These are phyloP conservation scores for Liposcelis brunnea DNA, from an alignment of 2,888 invertebrate species.

Conservation along the genomic window DNA sequence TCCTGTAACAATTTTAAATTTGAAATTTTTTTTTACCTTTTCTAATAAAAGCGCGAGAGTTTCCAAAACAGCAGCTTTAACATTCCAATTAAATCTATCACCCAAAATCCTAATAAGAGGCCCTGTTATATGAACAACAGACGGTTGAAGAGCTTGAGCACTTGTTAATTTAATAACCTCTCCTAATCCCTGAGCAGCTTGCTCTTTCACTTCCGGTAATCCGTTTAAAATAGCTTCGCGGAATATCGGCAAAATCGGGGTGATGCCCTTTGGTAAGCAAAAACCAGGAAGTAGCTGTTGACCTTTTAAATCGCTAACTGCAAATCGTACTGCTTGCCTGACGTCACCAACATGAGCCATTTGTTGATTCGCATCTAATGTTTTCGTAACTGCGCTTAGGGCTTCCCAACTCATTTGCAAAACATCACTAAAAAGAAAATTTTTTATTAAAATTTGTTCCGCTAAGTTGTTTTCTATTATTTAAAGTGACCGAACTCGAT, in stretches of 20 bases:
- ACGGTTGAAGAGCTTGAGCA: slow-evolving; percentile 76
- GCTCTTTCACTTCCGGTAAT: slow-evolving; percentile 86
- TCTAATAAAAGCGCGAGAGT: slow-evolving; percentile 79
- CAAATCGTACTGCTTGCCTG: slow-evolving; percentile 81
- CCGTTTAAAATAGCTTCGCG: slow-evolving; percentile 93
- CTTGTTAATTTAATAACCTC: slow-evolving; percentile 64
- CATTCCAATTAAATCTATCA: slow-evolving; percentile 81
- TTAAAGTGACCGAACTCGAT: no score
- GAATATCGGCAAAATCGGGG: slow-evolving; percentile 86
- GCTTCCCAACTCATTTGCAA: slow-evolving; percentile 83
- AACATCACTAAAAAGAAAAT: slow-evolving; percentile 37
- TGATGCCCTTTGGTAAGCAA: slow-evolving; percentile 84
- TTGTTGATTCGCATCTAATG: slow-evolving; percentile 68
- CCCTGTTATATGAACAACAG: slow-evolving; percentile 93
- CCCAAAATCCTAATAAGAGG: slow-evolving; percentile 95
- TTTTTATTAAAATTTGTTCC: no score
- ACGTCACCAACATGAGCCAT: slow-evolving; percentile 76
- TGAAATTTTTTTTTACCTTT: slow-evolving; percentile 40
- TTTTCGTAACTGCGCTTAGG: slow-evolving; percentile 73
- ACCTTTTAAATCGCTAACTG: slow-evolving; percentile 66
- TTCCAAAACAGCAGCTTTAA: slow-evolving; percentile 91
- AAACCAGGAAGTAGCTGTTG: slow-evolving; percentile 74
- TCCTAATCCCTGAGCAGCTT: slow-evolving; percentile 79
- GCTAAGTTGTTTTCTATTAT: no score
- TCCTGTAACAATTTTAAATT: no score